phyloP scores from a whole-genome alignment of 1,140 invertebrate genomes.

The Drosophila melanica region DNA sequence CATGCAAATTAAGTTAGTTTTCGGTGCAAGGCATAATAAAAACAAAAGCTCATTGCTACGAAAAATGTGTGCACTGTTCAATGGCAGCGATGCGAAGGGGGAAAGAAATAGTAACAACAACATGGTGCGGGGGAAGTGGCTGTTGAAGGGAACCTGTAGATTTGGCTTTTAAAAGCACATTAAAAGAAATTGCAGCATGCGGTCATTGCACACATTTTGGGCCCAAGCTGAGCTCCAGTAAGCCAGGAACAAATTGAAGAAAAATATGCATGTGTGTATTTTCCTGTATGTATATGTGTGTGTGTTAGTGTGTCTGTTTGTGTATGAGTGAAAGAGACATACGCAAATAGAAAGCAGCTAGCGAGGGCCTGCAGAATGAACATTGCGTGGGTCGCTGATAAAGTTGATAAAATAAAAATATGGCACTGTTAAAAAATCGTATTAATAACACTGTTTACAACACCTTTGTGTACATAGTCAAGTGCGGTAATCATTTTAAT shows the following conservation, averaged over 20 bases:
- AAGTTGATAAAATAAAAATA: neutral
- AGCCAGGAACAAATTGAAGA: slow-evolving; percentile 56
- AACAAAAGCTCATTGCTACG: slow-evolving; percentile 65
- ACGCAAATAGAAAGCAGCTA: slow-evolving; percentile 13
- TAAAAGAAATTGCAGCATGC: slow-evolving; percentile 72
- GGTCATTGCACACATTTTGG: slow-evolving; percentile 45
- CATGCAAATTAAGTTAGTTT: slow-evolving; percentile 80
- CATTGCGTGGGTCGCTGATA: slow-evolving; percentile 8
- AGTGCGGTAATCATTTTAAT: too few relatives aligned
- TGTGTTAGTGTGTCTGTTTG: neutral
- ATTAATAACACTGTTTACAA: neutral
- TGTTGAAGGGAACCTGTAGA: slow-evolving; percentile 59
- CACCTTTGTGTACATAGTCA: too few relatives aligned
- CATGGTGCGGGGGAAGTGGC: neutral
- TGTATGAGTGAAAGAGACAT: slow-evolving; percentile 9
- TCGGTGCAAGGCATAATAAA: slow-evolving; percentile 65
- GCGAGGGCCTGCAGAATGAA: neutral
- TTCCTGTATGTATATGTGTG: slow-evolving; percentile 2
- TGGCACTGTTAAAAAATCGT: neutral
- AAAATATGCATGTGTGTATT: slow-evolving; percentile 41
- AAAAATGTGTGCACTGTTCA: slow-evolving; percentile 52
- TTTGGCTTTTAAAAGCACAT: slow-evolving; percentile 78
- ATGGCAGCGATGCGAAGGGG: slow-evolving; percentile 25
- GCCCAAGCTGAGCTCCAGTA: slow-evolving; percentile 15
- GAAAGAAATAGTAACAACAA: slow-evolving; percentile 9